Base-by-base conservation (phyloP, 2,113 vertebrate species). In the Megalops atlanticus region DNA sequence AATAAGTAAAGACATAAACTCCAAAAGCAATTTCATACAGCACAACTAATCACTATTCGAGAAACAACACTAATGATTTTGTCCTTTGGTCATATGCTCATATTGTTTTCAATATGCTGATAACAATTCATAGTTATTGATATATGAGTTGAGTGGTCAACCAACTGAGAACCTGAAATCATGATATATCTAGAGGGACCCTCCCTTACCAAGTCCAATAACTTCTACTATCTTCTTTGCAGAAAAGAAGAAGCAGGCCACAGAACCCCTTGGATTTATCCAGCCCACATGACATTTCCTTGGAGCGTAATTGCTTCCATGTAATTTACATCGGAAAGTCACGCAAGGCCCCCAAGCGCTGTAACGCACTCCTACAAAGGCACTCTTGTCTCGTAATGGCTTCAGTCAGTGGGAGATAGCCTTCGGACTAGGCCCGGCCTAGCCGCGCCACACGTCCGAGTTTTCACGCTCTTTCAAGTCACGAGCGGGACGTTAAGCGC, bases 261-360 rank as follows among this genome's bases (percentile, higher is more conserved):
- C 86, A 90, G n/a, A 87, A 78, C 78, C 58, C 86, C 81, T 89
- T 84, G 43, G 76, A 81, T 93, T 90, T 91, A 93, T 87, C 85
- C 89, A 88, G 87, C 85, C 88, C 87, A 88, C 84, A 87, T 79
- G 87, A 92, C 89, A 91, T 92, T 94, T 94, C 90, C 91, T 93
- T 91, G 68, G 70, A 80, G 77, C 92, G 89, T 95, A 95, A 95
- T 92, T 93, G 92, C 89, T 94, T 95, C 93, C 93, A 94, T 92
- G 89, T 89, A 94, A 89, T 93, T 93, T 93, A 87, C 90, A 91
- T 92, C 89, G 79, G 49, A 89, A 87, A 92, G 90, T 95, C 93
- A 95, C 88, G 89, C 90, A 85, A 92, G 87, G 89, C 81, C 88
- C 88, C 79, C 49, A 81, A 91, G 91, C 88, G 83, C 85, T 78